Conservation (phyloP, 2,113 vertebrate species). For the Catharus minimus region DNA sequence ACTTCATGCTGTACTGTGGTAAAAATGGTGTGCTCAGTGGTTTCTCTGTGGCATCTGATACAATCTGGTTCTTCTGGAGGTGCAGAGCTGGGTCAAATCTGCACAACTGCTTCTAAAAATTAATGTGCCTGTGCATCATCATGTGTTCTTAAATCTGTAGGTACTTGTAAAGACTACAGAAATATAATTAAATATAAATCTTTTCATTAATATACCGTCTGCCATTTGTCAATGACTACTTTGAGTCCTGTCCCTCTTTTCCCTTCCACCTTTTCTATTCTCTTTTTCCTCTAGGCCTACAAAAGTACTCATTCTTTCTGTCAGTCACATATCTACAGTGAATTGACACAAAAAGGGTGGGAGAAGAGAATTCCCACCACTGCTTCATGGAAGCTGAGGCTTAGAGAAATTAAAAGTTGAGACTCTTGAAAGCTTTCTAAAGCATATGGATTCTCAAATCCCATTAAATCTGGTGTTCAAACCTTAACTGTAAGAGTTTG, state of each 20-base stretch:
- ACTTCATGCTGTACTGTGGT: slow-evolving; percentile 6
- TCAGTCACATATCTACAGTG: not conserved
- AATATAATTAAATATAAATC: not conserved
- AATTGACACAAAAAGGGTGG: not conserved
- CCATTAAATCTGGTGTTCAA: not conserved
- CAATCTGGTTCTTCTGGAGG: not conserved
- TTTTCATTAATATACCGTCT: not conserved
- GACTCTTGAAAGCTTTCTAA: not conserved
- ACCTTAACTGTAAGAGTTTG: not conserved
- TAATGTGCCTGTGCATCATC: not conserved
- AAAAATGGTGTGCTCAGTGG: not conserved
- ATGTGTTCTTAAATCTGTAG: not conserved
- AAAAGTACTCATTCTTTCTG: not conserved
- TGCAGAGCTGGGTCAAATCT: not conserved
- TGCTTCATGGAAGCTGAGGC: not conserved
- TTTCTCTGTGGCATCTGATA: slow-evolving; percentile 12
- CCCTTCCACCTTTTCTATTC: not conserved
- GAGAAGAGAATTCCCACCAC: not conserved
- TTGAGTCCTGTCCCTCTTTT: not conserved
- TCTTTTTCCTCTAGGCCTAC: not conserved
- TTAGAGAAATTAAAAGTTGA: not conserved
- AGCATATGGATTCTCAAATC: not conserved
- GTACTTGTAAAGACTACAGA: not conserved
- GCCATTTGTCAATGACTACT: not conserved
- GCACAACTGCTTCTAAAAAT: slow-evolving; percentile 8